These are phyloP conservation scores for Bombus breviceps DNA, from an alignment of 1,140 invertebrate species.

Conservation along the genomic window DNA sequence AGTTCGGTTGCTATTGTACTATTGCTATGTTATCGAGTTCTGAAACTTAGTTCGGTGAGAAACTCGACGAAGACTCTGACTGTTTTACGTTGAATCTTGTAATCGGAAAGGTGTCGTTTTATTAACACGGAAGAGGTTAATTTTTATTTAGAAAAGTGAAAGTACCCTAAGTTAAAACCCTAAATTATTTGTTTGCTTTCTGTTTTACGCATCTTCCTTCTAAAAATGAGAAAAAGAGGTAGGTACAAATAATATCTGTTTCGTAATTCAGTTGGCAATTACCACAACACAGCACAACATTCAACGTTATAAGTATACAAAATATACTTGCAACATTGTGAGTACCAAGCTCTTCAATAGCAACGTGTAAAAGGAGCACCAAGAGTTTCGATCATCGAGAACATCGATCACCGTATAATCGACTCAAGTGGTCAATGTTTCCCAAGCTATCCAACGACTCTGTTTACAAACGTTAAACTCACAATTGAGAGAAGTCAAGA, in stretches of 20 bases:
- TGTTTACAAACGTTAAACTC: constrained; percentile 78
- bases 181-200: not conserved
- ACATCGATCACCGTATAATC: not conserved
- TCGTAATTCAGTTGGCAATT: not conserved
- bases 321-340: not conserved
- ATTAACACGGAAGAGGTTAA: too few species aligned
- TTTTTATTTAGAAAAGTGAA: not conserved
- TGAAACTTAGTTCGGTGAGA: not conserved
- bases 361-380: not conserved
- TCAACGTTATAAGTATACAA: not conserved
- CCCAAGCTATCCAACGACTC: constrained; percentile 60
- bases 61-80: not conserved
- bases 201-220: not conserved
- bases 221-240: not conserved
- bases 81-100: too few species aligned
- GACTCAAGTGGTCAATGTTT: not conserved
- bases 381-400: not conserved
- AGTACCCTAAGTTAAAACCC: not conserved
- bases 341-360: not conserved
- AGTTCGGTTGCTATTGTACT: not conserved
- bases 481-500: constrained; percentile 77
- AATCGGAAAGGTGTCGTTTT: too few species aligned
- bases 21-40: not conserved
- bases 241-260: not conserved
- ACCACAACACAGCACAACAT: too few species aligned